A percentile compares a stretch with the other conserved stretches of the same genome.
Evolutionary conservation across 2,113 vertebrate species (phyloP).

Genomic region (Scortum barcoo): DNA sequence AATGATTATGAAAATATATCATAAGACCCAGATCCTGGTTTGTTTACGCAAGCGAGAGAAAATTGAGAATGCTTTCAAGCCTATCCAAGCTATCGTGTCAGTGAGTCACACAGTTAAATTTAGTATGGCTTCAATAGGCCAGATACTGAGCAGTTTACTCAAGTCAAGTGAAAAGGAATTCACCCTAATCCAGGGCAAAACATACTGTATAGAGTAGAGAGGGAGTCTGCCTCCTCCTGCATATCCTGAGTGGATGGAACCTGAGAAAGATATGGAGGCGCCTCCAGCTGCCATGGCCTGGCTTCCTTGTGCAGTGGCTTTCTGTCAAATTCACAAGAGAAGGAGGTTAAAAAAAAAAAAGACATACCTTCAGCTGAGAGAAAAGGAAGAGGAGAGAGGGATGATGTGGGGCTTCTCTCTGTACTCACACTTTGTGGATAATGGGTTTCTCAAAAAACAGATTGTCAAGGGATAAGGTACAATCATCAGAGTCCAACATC

Average conservation of each 20-base stretch:
- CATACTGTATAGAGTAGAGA: constrained; percentile 82
- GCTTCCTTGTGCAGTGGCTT: constrained; percentile 82
- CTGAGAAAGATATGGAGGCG: constrained; percentile 86
- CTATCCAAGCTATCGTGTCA: constrained; percentile 32
- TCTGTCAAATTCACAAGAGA: constrained; percentile 63
- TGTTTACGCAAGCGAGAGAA: constrained; percentile 14
- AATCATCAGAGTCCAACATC: constrained; percentile 85
- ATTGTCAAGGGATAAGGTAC: constrained; percentile 84
- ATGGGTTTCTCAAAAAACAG: constrained; percentile 89
- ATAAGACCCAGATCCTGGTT: not conserved
- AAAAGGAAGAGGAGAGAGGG: not conserved
- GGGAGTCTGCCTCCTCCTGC: constrained; percentile 86
- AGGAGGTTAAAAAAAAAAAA: too few species aligned
- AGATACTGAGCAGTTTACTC: constrained; percentile 50
- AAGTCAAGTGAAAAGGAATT: constrained; percentile 66
- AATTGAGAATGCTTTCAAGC: constrained; percentile 37
- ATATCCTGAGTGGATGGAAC: constrained; percentile 89
- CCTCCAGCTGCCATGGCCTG: constrained; percentile 84
- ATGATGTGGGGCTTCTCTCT: not conserved
- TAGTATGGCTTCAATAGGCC: constrained; percentile 31
- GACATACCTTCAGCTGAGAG: constrained; percentile 5
- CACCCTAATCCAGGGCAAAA: constrained; percentile 50
- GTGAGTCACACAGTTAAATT: constrained; percentile 56
- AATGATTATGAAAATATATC: constrained; percentile 16
- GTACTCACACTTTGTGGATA: constrained; percentile 87